These are phyloP conservation scores for Nomada goodeniana DNA, from an alignment of 2,888 invertebrate genomes.

Conservation along the genomic window DNA sequence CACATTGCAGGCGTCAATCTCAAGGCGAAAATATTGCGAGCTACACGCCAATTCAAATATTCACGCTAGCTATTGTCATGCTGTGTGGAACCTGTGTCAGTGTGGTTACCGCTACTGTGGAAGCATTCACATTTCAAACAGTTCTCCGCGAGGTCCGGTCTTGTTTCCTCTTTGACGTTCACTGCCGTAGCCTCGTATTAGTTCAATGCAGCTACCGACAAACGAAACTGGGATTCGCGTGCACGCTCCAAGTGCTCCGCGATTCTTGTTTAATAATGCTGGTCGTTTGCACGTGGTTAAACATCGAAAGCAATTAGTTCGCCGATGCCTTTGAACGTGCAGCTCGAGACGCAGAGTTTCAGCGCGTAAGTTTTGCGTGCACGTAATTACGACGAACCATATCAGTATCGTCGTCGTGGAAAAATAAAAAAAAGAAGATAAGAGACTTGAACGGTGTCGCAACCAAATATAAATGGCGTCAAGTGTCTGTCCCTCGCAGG, in stretches of 20 bases:
- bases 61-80: conserved; percentile 48
- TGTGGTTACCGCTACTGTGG: conserved; percentile 11
- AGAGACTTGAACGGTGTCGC: conserved; percentile 6
- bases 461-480: conserved; percentile 19
- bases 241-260: background rate
- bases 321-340: conserved; percentile 6
- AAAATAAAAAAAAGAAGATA: background rate
- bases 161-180: conserved; percentile 3
- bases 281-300: background rate
- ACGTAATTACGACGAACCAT: conserved; percentile 28
- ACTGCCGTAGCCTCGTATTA: conserved; percentile 9
- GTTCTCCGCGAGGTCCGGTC: conserved; percentile 16
- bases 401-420: background rate
- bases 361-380: conserved; percentile 36
- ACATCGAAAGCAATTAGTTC: background rate
- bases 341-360: background rate
- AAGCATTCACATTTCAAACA: background rate
- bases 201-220: conserved; percentile 20
- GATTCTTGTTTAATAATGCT: background rate
- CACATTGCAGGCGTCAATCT: conserved; percentile 44
- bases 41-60: conserved; percentile 29
- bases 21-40: conserved; percentile 51
- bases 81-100: conserved; percentile 23
- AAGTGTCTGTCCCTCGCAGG: conserved; percentile 22
- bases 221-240: conserved; percentile 25